Base-by-base conservation (phyloP, 2,888 invertebrate species). In the Lysandra bellargus region DNA sequence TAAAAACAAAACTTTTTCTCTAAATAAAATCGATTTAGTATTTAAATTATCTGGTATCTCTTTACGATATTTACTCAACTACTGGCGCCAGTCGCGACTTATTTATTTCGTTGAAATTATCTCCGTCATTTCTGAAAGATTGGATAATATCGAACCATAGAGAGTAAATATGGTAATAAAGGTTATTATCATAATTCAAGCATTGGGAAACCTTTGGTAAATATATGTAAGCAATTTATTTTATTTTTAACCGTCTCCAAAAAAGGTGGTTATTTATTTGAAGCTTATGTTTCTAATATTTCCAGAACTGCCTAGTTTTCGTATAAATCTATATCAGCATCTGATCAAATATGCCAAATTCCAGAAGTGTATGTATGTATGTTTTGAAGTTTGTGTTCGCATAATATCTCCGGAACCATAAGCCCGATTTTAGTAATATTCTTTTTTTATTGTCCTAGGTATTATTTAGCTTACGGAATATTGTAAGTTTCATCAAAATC, bases 71-170 rank as follows among this genome's bases (percentile, higher is more conserved):
- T 5, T 33, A 69, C 14, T 69, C 69, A 69, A 37, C 69, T 69
- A 12, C 69, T 76, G 76, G 76, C 76, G 76, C 76, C 76, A 74
- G 33, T 37, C 75, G 40, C 44, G 74, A 75, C 30, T 7, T 44
- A 23, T 49, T 49, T n/a, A 69, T 30, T 69, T 37, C 69, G 4
- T 30, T 53, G 33, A 57, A 57, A 76, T 74, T 74, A 44, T 76
- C 76, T 17, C 2, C 53, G 33, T 76, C 33, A 57, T 76, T 57
- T 17, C 17, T 57, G 5, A 53, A 76, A 76, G 33, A 76, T 57
- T 76, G 76, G 57, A 76, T 76, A 76, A 57, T 57, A 12, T 49
- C 7, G 23, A n/a, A 44, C 74, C 74, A 44, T 7, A 74, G 12
- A 23, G 75, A 23, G 49, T 49, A 49, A 75, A 76, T 30, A 57